Evolutionary conservation across 2,797 vertebrate genomes (phyloP).

Genomic region (Salarias fasciatus): DNA sequence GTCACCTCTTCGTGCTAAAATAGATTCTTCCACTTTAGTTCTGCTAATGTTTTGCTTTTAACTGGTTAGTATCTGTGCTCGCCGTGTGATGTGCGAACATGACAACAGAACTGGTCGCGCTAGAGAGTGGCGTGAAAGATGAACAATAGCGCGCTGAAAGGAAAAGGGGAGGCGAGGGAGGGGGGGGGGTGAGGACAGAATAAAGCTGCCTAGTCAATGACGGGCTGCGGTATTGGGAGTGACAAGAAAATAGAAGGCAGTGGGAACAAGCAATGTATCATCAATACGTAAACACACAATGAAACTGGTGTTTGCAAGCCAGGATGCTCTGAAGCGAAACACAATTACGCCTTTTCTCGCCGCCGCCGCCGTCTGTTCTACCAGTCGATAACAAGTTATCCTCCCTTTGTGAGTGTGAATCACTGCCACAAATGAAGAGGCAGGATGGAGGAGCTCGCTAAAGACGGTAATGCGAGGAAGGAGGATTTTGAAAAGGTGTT

Average conservation of each 20-base stretch:
- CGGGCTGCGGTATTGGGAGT: slow-evolving; percentile 34
- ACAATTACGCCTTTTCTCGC: slow-evolving; percentile 27
- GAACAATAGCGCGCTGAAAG: slow-evolving; percentile 28
- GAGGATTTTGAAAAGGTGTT: slow-evolving; percentile 22
- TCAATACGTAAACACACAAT: slow-evolving; percentile 32
- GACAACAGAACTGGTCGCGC: neutral
- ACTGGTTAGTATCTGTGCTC: slow-evolving; percentile 19
- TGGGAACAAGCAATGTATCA: slow-evolving; percentile 24
- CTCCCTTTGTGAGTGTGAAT: slow-evolving; percentile 31
- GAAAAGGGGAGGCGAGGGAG: neutral
- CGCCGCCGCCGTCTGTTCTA: slow-evolving; percentile 11
- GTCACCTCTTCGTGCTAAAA: slow-evolving; percentile 46
- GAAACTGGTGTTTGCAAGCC: slow-evolving; percentile 32
- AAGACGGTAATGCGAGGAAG: slow-evolving; percentile 21
- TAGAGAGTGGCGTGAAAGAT: slow-evolving; percentile 32
- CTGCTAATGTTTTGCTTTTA: neutral
- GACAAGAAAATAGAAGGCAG: slow-evolving; percentile 52
- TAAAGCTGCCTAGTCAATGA: slow-evolving; percentile 31
- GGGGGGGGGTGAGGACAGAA: neutral
- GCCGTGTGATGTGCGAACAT: slow-evolving; percentile 31
- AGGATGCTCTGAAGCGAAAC: slow-evolving; percentile 37
- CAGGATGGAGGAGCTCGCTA: slow-evolving; percentile 27
- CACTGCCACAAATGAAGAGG: slow-evolving; percentile 37
- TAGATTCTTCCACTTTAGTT: slow-evolving; percentile 39
- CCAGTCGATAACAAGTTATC: slow-evolving; percentile 45